Evolutionary conservation across 2,113 vertebrate species (phyloP).

Genomic region (Lanius ludovicianus): DNA sequence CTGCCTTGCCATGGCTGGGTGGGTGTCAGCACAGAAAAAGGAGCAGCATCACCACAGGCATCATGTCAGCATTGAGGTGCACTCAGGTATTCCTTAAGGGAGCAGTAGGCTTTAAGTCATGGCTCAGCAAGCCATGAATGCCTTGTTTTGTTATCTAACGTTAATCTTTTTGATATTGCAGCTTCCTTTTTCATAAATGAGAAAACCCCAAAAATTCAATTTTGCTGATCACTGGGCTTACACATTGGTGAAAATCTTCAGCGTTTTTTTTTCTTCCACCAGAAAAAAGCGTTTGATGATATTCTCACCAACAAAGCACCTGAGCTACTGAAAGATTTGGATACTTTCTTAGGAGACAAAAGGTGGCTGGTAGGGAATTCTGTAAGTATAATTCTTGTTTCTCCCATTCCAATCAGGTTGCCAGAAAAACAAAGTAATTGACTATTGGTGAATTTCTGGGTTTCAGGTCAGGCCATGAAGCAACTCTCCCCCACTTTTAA

Average conservation of each 20-base stretch:
- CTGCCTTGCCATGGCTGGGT: rapidly evolving
- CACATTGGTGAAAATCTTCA: not conserved
- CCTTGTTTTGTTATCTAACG: not conserved
- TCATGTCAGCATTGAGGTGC: not conserved
- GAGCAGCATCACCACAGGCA: not conserved
- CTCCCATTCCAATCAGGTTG: not conserved
- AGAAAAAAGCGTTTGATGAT: constrained; percentile 70
- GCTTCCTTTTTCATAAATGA: not conserved
- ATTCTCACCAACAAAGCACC: constrained; percentile 69
- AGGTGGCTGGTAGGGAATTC: constrained; percentile 77
- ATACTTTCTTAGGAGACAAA: constrained; percentile 69
- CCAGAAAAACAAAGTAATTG: not conserved
- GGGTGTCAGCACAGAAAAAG: not conserved
- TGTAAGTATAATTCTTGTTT: constrained; percentile 69
- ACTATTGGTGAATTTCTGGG: not conserved
- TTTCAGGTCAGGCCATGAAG: not conserved
- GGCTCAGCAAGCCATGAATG: not conserved
- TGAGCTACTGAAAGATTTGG: constrained; percentile 63
- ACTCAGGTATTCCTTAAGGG: not conserved
- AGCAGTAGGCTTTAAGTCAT: not conserved
- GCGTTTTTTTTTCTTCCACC: not conserved
- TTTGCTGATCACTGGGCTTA: not conserved
- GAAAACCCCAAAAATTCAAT: not conserved
- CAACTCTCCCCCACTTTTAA: not conserved
- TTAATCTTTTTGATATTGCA: not conserved